Evolutionary conservation across 2,797 vertebrate genomes (phyloP), one percentile per base, ranked within the genome.

Genomic region (Fistularia tabacaria): DNA sequence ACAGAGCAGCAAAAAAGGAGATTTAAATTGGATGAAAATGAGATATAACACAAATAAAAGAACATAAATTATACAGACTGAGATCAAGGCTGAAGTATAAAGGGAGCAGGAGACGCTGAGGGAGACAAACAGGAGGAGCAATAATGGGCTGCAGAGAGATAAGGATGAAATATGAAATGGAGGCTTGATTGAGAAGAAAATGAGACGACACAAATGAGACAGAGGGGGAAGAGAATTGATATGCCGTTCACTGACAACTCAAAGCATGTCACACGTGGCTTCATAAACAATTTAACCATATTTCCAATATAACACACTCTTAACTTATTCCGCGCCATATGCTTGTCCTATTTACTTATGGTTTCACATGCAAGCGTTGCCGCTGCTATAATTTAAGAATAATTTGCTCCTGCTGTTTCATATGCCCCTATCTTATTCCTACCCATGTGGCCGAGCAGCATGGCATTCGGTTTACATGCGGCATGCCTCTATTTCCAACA

Each of bases 401-500:
- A 83, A 87, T 87, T 88, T 83, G 62, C 73, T 82, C 81, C 81
- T 77, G 82, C 85, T 83, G 83, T 81, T 86, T 87, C 74, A 77
- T 84, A 78, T 80, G 45, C 73, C 62, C 64, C 66, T 62, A 51
- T 85, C 73, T 81, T 80, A 81, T 80, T 82, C 72, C 68, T 54
- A 59, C 59, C 76, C 84, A 84, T 87, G 86, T 87, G 84, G 77
- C 77, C 72, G 37, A 71, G 58, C 77, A 74, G 65, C 46, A 52
- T 80, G 78, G 64, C 74, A 79, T 86, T 83, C 71, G 66, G 69
- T 84, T 78, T 79, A 82, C 72, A 84, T 78, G 74, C 76, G 73
- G 66, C 54, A 46, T 63, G 74, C 67, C 66, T 83, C 73, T 38
- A 74, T 81, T 81, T 76, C 62, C 76, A 82, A 60, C 77, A 79